phyloP scores from a whole-genome alignment of 30 jellyfish, hydroid and myxozoan species.

The Catostylus mosaicus region DNA sequence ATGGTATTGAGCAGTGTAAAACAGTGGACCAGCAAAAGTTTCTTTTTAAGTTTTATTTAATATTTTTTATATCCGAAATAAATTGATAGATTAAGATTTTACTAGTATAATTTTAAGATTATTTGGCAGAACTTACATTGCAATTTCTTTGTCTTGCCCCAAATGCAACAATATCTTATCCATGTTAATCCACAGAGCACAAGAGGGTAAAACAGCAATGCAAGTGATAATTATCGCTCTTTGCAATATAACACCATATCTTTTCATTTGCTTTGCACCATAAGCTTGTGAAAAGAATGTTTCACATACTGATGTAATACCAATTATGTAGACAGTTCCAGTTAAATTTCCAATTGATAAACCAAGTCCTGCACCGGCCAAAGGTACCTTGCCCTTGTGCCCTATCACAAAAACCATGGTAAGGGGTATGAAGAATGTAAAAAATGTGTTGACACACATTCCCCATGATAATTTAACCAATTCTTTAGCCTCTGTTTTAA shows the following conservation, averaged over 20 bases:
- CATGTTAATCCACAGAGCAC: constrained; percentile 60
- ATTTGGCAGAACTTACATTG: constrained; percentile 27
- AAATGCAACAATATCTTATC: constrained; percentile 30
- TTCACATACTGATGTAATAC: constrained; percentile 55
- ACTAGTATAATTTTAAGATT: background rate
- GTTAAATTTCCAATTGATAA: constrained; percentile 46
- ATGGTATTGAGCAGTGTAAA: background rate
- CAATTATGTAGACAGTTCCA: constrained; percentile 40
- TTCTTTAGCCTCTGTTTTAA: constrained; percentile 39
- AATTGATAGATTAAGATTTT: background rate
- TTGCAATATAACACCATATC: constrained; percentile 62
- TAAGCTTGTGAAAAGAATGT: constrained; percentile 63
- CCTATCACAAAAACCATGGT: constrained; percentile 49
- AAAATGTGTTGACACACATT: constrained; percentile 20
- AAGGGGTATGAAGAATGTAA: constrained; percentile 48
- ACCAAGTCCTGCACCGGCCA: constrained; percentile 75
- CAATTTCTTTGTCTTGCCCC: constrained; percentile 63
- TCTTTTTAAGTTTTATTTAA: no score
- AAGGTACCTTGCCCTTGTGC: constrained; percentile 32
- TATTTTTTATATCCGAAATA: background rate
- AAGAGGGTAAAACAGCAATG: constrained; percentile 42
- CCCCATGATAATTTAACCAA: constrained; percentile 45
- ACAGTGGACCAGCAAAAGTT: no score
- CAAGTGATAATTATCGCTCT: constrained; percentile 37
- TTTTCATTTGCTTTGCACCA: constrained; percentile 56